These are phyloP conservation scores for Uromys caudimaculatus DNA, from an alignment of 2,797 vertebrate species.

Conservation along the genomic window DNA sequence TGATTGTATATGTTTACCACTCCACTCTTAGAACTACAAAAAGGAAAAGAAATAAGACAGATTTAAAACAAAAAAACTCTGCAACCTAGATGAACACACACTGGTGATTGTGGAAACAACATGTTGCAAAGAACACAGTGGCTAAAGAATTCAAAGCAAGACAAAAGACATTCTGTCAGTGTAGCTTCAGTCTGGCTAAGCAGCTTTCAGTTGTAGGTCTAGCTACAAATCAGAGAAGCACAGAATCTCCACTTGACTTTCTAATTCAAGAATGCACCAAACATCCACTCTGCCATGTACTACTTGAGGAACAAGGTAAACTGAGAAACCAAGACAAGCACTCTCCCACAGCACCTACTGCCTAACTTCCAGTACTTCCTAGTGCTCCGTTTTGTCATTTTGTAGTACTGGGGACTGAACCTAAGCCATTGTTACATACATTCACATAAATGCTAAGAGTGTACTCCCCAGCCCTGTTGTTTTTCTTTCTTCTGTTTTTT, in stretches of 20 bases:
- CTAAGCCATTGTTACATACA: background rate
- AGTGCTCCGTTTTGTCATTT: background rate
- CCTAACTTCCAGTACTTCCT: background rate
- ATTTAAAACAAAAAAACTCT: conserved; percentile 61
- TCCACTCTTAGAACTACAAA: conserved; percentile 93
- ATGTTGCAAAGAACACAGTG: background rate
- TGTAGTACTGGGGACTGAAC: background rate
- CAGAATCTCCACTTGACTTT: background rate
- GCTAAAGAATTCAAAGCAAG: background rate
- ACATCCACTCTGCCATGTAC: background rate
- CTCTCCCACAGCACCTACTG: background rate
- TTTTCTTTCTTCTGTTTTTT: background rate
- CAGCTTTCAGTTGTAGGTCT: background rate
- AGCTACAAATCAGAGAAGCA: conserved; percentile 2
- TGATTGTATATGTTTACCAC: conserved; percentile 96
- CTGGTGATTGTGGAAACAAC: background rate
- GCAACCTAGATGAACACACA: background rate
- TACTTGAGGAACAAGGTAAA: background rate
- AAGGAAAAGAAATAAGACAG: conserved; percentile 51
- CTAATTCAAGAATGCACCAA: background rate
- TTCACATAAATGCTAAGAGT: background rate
- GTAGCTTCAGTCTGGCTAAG: background rate
- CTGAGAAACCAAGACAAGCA: background rate
- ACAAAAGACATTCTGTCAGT: background rate
- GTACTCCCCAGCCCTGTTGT: background rate